Percentiles rank a stretch among this genome's conserved stretches.
Evolutionary conservation across 2,113 vertebrate species (phyloP).

Genomic region (Nyctibius bracteatus): DNA sequence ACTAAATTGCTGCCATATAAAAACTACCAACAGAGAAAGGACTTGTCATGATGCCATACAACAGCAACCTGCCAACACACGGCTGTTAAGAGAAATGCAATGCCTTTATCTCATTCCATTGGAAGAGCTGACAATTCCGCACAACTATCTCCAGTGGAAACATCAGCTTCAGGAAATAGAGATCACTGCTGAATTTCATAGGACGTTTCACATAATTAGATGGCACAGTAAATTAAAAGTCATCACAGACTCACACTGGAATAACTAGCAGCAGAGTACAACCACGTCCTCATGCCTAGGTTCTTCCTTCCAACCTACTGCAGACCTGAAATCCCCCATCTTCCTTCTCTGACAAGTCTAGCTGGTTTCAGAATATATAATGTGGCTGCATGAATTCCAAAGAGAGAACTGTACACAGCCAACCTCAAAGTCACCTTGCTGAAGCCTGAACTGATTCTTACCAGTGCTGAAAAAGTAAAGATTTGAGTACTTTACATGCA

Average conservation of each 20-base stretch:
- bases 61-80: not conserved
- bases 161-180: not conserved
- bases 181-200: not conserved
- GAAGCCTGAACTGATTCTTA: not conserved
- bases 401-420: not conserved
- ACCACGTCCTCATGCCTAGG: not conserved
- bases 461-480: not conserved
- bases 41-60: not conserved
- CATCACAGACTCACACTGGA: not conserved
- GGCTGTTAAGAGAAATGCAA: not conserved
- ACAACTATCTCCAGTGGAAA: not conserved
- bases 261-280: not conserved
- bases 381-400: not conserved
- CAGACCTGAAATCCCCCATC: not conserved
- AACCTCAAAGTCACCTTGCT: not conserved
- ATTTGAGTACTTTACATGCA: not conserved
- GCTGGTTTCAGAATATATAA: not conserved
- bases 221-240: not conserved
- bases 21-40: not conserved
- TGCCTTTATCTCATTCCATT: not conserved
- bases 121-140: not conserved
- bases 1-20: not conserved
- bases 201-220: not conserved
- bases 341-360: not conserved
- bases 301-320: not conserved